These are phyloP conservation scores for Argyresthia goedartella DNA, from an alignment of 2,888 invertebrate genomes.

Conservation along the genomic window DNA sequence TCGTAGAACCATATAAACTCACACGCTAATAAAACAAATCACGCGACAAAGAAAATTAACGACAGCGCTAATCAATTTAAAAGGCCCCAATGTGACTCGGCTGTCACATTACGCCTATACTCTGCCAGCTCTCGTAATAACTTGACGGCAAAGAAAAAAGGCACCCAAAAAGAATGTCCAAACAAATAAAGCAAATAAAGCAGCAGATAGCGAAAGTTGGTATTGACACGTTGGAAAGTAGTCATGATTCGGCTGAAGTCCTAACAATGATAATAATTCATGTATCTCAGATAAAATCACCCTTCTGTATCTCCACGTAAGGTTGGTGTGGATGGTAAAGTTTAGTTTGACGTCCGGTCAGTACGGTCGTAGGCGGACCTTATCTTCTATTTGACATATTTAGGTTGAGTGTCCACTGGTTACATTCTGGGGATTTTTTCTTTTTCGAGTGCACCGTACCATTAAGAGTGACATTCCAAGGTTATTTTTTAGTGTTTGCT, in stretches of 20 bases:
- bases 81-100: too few relatives aligned
- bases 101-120: conserved; percentile 1
- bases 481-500: conserved; percentile 4
- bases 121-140: neutral
- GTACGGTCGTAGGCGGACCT: conserved; percentile 36
- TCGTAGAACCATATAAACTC: too few relatives aligned
- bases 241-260: conserved; percentile 22
- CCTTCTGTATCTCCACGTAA: conserved; percentile 16
- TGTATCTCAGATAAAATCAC: conserved; percentile 17
- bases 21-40: too few relatives aligned
- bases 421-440: conserved; percentile 27
- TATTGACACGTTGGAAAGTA: conserved; percentile 68
- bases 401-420: conserved; percentile 42
- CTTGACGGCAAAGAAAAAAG: too few relatives aligned
- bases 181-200: conserved; percentile 43
- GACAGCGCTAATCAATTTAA: neutral
- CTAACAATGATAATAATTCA: conserved; percentile 12
- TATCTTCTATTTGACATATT: conserved; percentile 48
- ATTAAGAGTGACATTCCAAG: conserved; percentile 4
- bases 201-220: conserved; percentile 65
- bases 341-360: neutral
- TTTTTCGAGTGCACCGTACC: conserved; percentile 5
- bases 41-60: neutral
- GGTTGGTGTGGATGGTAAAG: neutral
- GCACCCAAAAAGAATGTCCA: conserved; percentile 36